phyloP scores from a whole-genome alignment of 2,797 vertebrate genomes.

The Percopsis omiscomaycus region DNA sequence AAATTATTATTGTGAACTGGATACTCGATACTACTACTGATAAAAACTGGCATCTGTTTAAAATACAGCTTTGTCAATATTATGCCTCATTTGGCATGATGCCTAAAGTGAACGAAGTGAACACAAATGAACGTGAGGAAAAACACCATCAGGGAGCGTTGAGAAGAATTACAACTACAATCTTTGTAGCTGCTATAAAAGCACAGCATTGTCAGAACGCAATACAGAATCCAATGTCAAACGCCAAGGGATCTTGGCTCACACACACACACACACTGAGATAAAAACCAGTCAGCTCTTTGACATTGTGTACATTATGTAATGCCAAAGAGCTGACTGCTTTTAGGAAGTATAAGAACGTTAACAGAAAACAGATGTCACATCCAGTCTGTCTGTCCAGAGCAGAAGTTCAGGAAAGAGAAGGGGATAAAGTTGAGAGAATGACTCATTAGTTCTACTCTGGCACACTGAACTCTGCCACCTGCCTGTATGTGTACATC shows the following conservation, averaged over 20 bases:
- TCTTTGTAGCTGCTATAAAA: neutral
- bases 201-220: slow-evolving; percentile 1
- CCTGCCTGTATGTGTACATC: neutral
- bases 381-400: slow-evolving; percentile 17
- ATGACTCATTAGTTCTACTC: slow-evolving; percentile 33
- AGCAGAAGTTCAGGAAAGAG: slow-evolving; percentile 5
- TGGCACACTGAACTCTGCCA: slow-evolving; percentile 18
- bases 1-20: neutral
- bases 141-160: neutral
- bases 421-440: slow-evolving; percentile 7
- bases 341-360: neutral
- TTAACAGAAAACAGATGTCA: neutral
- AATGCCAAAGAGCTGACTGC: too few species aligned
- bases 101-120: neutral
- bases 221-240: neutral
- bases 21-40: neutral
- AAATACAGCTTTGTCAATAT: too few species aligned
- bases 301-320: too few species aligned
- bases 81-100: neutral
- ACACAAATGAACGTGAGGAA: neutral
- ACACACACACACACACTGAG: neutral
- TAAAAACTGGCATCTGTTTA: neutral
- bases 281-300: neutral
- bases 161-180: neutral
- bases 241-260: neutral